Evolutionary conservation across 2,797 vertebrate genomes (phyloP).

Genomic region (Cercopithecus hamlyni): DNA sequence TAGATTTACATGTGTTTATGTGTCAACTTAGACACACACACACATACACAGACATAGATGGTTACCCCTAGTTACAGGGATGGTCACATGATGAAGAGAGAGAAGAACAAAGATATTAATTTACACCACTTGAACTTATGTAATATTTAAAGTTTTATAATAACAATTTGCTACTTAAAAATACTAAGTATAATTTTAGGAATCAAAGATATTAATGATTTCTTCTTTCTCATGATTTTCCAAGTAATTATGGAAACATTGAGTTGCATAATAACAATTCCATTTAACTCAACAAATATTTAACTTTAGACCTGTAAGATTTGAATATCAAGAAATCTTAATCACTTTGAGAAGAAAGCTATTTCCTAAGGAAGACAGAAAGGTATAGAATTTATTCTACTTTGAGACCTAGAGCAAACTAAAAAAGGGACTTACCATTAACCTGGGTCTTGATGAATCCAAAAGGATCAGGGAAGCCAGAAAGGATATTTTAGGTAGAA

Average conservation of each 20-base stretch:
- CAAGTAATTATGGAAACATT: neutral
- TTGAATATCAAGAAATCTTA: neutral
- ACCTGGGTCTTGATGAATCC: neutral
- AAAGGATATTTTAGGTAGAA: neutral
- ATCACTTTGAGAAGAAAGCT: neutral
- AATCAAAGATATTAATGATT: neutral
- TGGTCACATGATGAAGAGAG: neutral
- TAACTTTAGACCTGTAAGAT: neutral
- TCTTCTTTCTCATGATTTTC: neutral
- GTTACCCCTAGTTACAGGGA: neutral
- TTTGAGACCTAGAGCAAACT: neutral
- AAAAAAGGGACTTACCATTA: neutral
- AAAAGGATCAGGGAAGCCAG: neutral
- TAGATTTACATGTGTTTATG: neutral
- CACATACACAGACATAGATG: neutral
- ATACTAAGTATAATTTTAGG: neutral
- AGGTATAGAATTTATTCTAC: neutral
- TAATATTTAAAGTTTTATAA: neutral
- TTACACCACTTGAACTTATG: neutral
- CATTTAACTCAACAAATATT: neutral
- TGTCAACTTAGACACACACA: neutral
- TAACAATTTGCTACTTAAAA: neutral
- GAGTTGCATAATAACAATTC: neutral
- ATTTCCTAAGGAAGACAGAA: neutral
- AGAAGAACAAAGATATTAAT: neutral